Evolutionary conservation across 2,797 vertebrate species (phyloP), one percentile per base, ranked within the genome.

Genomic region (Falco rusticolus): DNA sequence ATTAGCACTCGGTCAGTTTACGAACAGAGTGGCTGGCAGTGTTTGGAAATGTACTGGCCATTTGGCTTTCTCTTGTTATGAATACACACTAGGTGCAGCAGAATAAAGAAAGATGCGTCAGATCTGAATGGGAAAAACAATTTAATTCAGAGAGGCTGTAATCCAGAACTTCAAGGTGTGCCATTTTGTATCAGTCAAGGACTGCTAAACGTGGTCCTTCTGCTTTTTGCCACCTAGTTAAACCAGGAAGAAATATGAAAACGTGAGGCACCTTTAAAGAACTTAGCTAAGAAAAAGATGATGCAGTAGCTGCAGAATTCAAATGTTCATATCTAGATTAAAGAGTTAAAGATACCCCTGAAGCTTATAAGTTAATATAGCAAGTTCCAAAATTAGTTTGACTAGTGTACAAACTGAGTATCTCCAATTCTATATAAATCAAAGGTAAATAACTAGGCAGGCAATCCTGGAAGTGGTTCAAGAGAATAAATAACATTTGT

Each of bases 301-400:
- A 21, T 56, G 4, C 48, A 41, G 50, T 66, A 87, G 12, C 29
- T 87, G 54, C 15, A 85, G 51, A 74, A 84, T 56, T 84, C 31
- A 92, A 93, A 74, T 79, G 48, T 93, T 64, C n/a, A 15, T 57
- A 47, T 57, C 39, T 92, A 94, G 70, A 94, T 88, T 93, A 95
- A 96, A 94, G 84, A 95, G 50, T 69, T 65, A 91, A 96, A 96
- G 96, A 90, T 72, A 59, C 81, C 90, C 66, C 79, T 87, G 57
- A 96, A 90, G 43, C 93, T 96, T 91, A 70, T 60, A 68, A 48
- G 11, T 37, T 90, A 92, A 93, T 87, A 72, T 45, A 96, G 45
- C 45, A 94, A 96, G 69, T 93, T 48, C 50, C 81, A 91, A 95
- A 95, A 96, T 79, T 95, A 93, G 83, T 90, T 93, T 96, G 95